Evolutionary conservation across 2,797 vertebrate species (phyloP).

Genomic region (Distichodus sexfasciatus): DNA sequence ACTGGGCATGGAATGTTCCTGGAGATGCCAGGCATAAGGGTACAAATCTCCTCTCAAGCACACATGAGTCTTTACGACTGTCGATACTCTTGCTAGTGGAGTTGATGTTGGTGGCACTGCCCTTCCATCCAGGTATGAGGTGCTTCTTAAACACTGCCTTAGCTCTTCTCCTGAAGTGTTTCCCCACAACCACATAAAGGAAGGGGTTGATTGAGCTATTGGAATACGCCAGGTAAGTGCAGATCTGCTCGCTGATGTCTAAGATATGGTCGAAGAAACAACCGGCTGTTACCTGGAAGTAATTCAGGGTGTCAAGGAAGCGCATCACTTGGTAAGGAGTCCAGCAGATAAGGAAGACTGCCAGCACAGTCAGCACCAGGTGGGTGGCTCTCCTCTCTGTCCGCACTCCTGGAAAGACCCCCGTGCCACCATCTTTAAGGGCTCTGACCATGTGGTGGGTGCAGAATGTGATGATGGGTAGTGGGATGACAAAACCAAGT

Average conservation of each 20-base stretch:
- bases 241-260: slow-evolving; percentile 72
- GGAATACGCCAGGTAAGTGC: slow-evolving; percentile 73
- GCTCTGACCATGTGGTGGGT: slow-evolving; percentile 67
- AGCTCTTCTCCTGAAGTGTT: slow-evolving; percentile 81
- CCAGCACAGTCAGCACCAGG: slow-evolving; percentile 77
- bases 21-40: background rate
- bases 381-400: slow-evolving; percentile 76
- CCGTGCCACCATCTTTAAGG: slow-evolving; percentile 63
- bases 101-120: slow-evolving; percentile 43
- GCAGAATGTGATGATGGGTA: slow-evolving; percentile 72
- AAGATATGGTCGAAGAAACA: slow-evolving; percentile 64
- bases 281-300: slow-evolving; percentile 35
- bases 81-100: slow-evolving; percentile 37
- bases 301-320: slow-evolving; percentile 72
- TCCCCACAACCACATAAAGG: slow-evolving; percentile 84
- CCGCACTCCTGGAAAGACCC: slow-evolving; percentile 62
- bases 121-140: slow-evolving; percentile 29
- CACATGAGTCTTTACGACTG: slow-evolving; percentile 16
- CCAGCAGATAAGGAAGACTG: slow-evolving; percentile 82
- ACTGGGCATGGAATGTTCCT: no score
- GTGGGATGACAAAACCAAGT: slow-evolving; percentile 78
- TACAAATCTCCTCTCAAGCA: background rate
- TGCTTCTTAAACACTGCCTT: slow-evolving; percentile 65
- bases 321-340: slow-evolving; percentile 80
- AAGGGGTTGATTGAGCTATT: slow-evolving; percentile 88